These are phyloP conservation scores for Pammene fasciana DNA, from an alignment of 2,888 invertebrate genomes.

Conservation along the genomic window DNA sequence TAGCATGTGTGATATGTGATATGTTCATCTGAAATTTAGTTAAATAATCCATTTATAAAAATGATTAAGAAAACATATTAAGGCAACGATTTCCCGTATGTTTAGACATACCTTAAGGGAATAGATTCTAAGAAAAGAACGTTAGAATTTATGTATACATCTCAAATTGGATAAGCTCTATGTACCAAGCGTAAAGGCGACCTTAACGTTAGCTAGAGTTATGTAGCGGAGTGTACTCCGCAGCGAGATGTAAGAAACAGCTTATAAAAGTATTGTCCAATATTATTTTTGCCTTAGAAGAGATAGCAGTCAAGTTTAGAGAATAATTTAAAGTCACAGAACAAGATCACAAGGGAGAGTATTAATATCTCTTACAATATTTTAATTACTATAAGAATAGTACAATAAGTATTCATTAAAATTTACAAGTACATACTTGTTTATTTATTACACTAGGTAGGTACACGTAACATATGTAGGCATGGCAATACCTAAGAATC, in stretches of 20 bases:
- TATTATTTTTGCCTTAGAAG: conserved; percentile 59
- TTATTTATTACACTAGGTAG: conserved; percentile 49
- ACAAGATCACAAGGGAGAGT: conserved; percentile 68
- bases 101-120: conserved; percentile 7
- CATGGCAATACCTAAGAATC: conserved; percentile 51
- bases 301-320: conserved; percentile 61
- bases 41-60: conserved; percentile 3
- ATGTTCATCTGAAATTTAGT: conserved; percentile 6
- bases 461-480: conserved; percentile 48
- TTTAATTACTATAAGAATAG: conserved; percentile 46
- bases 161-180: conserved; percentile 46
- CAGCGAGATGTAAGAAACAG: conserved; percentile 55
- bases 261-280: conserved; percentile 70
- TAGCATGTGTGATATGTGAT: conserved; percentile 7
- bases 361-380: conserved; percentile 50
- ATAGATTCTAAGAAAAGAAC: conserved; percentile 15
- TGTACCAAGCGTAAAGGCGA: conserved; percentile 25
- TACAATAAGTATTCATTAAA: conserved; percentile 41
- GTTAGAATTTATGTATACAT: conserved; percentile 16
- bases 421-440: conserved; percentile 39
- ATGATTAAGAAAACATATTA: conserved; percentile 12
- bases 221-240: conserved; percentile 44
- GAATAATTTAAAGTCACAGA: conserved; percentile 56
- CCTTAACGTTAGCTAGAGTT: conserved; percentile 30
- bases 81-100: conserved; percentile 28